Evolutionary conservation across 92 coral and sea anemone species (phyloP), one percentile per base, ranked within the genome.

Genomic region (Phenganax marumi): DNA sequence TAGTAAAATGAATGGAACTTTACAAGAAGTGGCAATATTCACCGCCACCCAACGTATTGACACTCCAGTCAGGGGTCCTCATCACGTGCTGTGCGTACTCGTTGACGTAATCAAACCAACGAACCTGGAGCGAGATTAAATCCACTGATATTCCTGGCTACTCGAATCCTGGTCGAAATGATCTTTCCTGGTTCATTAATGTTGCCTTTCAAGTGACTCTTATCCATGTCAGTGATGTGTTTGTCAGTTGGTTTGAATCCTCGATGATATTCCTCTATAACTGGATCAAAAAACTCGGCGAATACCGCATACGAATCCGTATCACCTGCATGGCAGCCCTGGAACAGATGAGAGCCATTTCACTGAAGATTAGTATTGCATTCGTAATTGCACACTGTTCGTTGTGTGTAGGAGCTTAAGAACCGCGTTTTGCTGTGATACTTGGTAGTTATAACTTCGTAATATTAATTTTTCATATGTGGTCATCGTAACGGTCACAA

Each of bases 151-250:
- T 91, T 91, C 26, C 93, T 54, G 1, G 93, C 93, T 25, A 91
- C 91, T 47, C 95, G 43, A 51, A 89, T 89, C 23, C 95, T 63
- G 11, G 95, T 89, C 8, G 91, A 86, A 14, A 84, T 89, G 52
- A 89, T 89, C 86, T 80, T 86, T 8, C 85, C 91, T 0, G 71
- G 58, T 8, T 83, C 85, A 0, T 73, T 74, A 65, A 88, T 82
- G 19, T 86, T 89, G 50, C 72, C 87, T 24, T 85, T 84, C 51
- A 91, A 72, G 46, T 86, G 79, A 2, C 76, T 70, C 16, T 80
- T 71, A 84, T 88, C 85, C 88, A 91, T 86, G 24, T 88, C 90
- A 10, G 91, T 85, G 68, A 83, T 81, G 81, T 88, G 93, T 48
- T 57, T 79, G 57, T 79, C 89, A 14, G 85, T 65, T 4, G 84